phyloP scores from a whole-genome alignment of 2,797 vertebrate genomes.

The Sus cebifrons region DNA sequence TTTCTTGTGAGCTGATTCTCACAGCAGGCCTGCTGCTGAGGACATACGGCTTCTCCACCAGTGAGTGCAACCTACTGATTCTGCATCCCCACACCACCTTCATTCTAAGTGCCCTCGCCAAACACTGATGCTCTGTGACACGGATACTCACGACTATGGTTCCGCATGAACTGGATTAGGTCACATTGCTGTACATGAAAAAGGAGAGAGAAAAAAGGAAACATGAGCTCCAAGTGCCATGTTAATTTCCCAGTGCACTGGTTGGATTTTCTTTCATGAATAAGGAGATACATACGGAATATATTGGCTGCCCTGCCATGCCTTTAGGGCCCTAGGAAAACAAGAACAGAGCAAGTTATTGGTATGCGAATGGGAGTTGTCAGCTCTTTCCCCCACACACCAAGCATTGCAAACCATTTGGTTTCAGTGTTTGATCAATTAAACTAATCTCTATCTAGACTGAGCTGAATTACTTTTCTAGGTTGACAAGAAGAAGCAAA shows the following conservation, averaged over 20 bases:
- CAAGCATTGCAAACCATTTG: background rate
- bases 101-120: background rate
- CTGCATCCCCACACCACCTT: rapidly evolving
- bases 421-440: background rate
- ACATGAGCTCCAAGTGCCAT: background rate
- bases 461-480: slow-evolving; percentile 21
- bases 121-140: background rate
- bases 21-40: background rate
- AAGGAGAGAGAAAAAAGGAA: slow-evolving; percentile 34
- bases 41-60: background rate
- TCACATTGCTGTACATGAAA: slow-evolving; percentile 92
- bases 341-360: slow-evolving; percentile 55
- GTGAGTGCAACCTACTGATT: background rate
- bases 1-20: background rate
- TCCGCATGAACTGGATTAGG: slow-evolving; percentile 91
- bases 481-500: background rate
- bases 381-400: background rate
- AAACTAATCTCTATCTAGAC: background rate
- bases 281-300: slow-evolving; percentile 90
- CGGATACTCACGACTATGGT: slow-evolving; percentile 92
- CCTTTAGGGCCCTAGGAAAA: slow-evolving; percentile 92
- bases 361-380: background rate
- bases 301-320: slow-evolving; percentile 84
- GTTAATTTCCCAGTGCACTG: background rate
- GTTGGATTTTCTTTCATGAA: background rate